phyloP scores from a whole-genome alignment of 37 sponge, comb jelly and placozoan species.

The Chondrilla cf. caribensis region DNA sequence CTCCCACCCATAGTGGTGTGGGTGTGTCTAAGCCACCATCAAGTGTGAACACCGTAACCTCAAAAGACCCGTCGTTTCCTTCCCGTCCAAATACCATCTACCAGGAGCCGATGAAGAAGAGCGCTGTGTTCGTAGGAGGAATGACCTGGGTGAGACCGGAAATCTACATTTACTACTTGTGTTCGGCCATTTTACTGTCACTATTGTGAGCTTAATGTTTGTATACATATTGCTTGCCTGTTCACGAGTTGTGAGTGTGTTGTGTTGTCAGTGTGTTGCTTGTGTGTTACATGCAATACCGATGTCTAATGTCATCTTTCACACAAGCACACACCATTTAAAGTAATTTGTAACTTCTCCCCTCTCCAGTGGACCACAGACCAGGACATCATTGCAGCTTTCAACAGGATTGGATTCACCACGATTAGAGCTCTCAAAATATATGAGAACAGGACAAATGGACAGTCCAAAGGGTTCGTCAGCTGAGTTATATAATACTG shows the following conservation, averaged over 20 bases:
- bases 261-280: constrained; percentile 3
- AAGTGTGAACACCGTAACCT: too few relatives aligned
- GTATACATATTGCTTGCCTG: neutral
- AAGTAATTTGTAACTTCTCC: too few relatives aligned
- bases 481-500: neutral
- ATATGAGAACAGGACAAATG: constrained; percentile 94
- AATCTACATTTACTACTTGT: too few relatives aligned
- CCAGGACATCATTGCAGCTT: constrained; percentile 64
- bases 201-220: neutral
- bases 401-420: constrained; percentile 52
- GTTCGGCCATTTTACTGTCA: too few relatives aligned
- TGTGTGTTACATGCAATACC: neutral
- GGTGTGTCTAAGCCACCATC: too few relatives aligned
- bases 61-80: too few relatives aligned
- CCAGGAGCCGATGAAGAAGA: constrained; percentile 84
- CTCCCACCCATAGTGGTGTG: too few relatives aligned
- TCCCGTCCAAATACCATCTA: constrained; percentile 44
- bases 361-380: constrained; percentile 89
- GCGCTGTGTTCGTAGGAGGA: constrained; percentile 88
- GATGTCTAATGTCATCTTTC: too few relatives aligned
- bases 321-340: too few relatives aligned
- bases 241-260: neutral
- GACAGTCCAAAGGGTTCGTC: constrained; percentile 93
- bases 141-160: constrained; percentile 84
- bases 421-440: constrained; percentile 75